phyloP scores from a whole-genome alignment of 2,797 vertebrate species.

The Chloroceryle inda region DNA sequence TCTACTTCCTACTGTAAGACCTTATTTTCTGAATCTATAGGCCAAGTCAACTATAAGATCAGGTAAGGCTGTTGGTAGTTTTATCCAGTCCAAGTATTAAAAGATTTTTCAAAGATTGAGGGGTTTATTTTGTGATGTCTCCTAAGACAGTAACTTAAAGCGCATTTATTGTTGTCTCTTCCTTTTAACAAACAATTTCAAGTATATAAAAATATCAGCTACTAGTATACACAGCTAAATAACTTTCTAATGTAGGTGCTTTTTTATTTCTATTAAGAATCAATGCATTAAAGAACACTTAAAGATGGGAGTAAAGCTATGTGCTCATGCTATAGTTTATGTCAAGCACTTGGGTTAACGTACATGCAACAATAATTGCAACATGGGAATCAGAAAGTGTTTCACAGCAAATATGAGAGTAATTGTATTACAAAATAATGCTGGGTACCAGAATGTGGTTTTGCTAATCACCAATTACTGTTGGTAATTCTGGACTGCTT shows the following conservation, averaged over 20 bases:
- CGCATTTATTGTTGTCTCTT: neutral
- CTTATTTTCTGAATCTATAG: neutral
- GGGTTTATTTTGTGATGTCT: neutral
- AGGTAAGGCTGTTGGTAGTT: neutral
- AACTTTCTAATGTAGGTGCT: neutral
- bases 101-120: neutral
- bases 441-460: neutral
- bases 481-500: neutral
- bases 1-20: neutral
- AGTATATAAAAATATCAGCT: neutral
- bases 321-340: neutral
- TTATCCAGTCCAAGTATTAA: neutral
- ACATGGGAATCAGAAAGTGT: neutral
- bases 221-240: neutral
- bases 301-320: neutral
- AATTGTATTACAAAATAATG: neutral
- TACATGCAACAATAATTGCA: neutral
- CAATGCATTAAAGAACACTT: neutral
- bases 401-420: neutral
- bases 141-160: neutral
- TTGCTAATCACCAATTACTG: neutral
- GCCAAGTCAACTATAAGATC: neutral
- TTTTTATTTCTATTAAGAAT: neutral
- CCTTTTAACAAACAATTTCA: neutral
- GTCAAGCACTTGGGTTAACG: neutral